Conservation (phyloP, 2,113 vertebrate genomes). For the Capreolus pygargus region DNA sequence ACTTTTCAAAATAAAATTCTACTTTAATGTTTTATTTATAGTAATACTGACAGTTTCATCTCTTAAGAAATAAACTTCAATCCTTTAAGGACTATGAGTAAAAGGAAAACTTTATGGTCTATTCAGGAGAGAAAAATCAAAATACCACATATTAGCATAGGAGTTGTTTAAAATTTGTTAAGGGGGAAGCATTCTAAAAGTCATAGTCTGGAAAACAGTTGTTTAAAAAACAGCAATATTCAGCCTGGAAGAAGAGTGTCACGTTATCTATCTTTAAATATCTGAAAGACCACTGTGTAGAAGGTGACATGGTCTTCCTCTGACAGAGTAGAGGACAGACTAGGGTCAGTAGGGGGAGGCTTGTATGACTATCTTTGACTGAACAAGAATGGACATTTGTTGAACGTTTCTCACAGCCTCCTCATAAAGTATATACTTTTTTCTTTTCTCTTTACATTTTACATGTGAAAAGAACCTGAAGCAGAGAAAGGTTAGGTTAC, state of each 20-base stretch:
- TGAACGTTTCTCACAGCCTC: not conserved
- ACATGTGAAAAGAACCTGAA: not conserved
- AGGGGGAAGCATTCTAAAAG: not conserved
- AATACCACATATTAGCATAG: not conserved
- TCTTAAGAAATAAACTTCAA: not conserved
- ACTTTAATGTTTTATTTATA: not conserved
- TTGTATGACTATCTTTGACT: not conserved
- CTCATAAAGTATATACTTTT: not conserved
- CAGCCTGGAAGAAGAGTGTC: not conserved
- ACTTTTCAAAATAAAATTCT: slow-evolving; percentile 16
- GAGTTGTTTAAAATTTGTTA: not conserved
- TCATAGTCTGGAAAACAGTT: not conserved
- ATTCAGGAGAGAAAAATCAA: not conserved
- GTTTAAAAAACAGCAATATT: not conserved
- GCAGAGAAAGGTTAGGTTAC: not conserved
- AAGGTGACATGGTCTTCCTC: not conserved
- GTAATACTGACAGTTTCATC: not conserved
- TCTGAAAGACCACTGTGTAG: not conserved
- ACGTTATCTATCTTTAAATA: not conserved
- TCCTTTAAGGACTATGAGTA: not conserved
- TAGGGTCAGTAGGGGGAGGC: not conserved
- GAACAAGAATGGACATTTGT: too few species aligned
- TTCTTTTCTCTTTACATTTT: not conserved
- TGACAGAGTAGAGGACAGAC: not conserved
- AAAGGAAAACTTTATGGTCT: not conserved